These are phyloP conservation scores for Lochmaea crataegi DNA, from an alignment of 2,888 invertebrate species.

Conservation along the genomic window DNA sequence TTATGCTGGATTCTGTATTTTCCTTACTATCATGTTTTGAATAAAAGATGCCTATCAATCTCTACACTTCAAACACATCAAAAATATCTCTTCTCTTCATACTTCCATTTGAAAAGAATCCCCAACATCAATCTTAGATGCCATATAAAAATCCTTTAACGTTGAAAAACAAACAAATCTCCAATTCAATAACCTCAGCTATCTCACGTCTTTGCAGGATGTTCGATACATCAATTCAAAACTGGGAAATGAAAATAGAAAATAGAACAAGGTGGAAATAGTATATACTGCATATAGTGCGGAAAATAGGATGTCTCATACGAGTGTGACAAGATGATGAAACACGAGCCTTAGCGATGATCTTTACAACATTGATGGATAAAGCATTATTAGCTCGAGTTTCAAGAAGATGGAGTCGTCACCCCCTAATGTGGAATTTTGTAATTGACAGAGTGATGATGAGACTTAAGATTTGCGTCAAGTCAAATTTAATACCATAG, in stretches of 20 bases:
- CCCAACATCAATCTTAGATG: constrained; percentile 55
- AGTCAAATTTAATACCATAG: no score
- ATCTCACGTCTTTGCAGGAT: constrained; percentile 27
- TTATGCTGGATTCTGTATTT: not conserved
- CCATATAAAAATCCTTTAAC: constrained; percentile 55
- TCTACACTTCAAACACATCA: not conserved
- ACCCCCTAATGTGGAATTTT: no score
- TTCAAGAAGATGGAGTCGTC: no score
- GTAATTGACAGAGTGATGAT: no score
- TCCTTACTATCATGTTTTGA: not conserved
- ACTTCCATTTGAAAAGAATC: constrained; percentile 44
- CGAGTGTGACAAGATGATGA: no score
- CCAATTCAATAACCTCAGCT: constrained; percentile 42
- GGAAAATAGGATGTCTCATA: no score
- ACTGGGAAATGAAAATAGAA: not conserved
- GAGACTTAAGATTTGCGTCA: no score
- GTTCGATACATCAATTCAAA: constrained; percentile 10
- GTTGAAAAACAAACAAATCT: constrained; percentile 49
- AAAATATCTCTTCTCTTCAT: not conserved
- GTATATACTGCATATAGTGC: no score
- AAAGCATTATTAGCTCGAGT: no score
- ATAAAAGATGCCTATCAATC: not conserved
- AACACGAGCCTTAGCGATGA: no score
- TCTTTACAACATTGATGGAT: no score
- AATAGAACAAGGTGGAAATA: not conserved